Conservation (phyloP, 2,113 vertebrate genomes). For the Tricholaema leucomelas region DNA sequence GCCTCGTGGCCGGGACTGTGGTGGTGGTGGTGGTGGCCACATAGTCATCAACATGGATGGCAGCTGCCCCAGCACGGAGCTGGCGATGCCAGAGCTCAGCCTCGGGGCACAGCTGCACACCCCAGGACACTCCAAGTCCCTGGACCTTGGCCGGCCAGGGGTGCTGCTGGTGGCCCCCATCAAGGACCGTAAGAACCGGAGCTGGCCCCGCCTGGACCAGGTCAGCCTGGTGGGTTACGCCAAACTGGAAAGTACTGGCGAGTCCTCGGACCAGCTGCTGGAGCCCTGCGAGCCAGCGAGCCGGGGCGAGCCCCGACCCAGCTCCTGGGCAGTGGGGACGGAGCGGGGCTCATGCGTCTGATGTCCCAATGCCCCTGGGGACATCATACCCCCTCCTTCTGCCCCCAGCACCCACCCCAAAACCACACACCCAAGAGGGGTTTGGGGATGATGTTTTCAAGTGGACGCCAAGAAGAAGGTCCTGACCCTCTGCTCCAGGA, state of each 20-base stretch:
- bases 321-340: slow-evolving; percentile 30
- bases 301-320: not conserved
- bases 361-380: rapidly evolving
- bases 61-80: not conserved
- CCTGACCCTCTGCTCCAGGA: not conserved
- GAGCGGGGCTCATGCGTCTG: not conserved
- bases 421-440: not conserved
- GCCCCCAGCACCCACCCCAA: not conserved
- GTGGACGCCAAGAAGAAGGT: not conserved
- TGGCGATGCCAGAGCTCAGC: not conserved
- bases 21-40: not conserved
- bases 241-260: slow-evolving; percentile 83
- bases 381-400: not conserved
- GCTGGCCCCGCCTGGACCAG: slow-evolving; percentile 89
- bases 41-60: not conserved
- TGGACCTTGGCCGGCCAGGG: slow-evolving; percentile 70
- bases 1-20: rapidly evolving
- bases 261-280: slow-evolving; percentile 80
- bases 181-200: slow-evolving; percentile 80
- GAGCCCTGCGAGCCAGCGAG: slow-evolving; percentile 67
- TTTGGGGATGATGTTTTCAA: rapidly evolving
- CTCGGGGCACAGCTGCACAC: slow-evolving; percentile 67
- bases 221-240: slow-evolving; percentile 77
- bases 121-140: slow-evolving; percentile 74
- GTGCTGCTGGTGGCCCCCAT: slow-evolving; percentile 56